These are phyloP conservation scores for Semotilus atromaculatus DNA, from an alignment of 2,797 vertebrate genomes.

Conservation along the genomic window DNA sequence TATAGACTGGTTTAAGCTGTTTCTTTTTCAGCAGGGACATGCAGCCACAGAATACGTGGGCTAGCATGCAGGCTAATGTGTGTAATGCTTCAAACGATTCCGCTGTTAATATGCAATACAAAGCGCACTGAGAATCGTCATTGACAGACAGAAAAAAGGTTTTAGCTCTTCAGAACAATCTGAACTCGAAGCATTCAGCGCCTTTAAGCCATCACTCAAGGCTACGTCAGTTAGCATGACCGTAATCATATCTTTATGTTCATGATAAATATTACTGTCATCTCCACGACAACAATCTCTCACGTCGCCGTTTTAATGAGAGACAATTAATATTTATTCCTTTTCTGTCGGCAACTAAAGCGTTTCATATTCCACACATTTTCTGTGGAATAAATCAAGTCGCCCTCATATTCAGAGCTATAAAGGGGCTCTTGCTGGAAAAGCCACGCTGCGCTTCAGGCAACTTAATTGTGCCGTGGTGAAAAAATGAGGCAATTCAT, in stretches of 20 bases:
- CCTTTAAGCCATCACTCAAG: conserved; percentile 40
- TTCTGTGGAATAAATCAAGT: conserved; percentile 59
- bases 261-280: conserved; percentile 50
- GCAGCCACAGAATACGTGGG: not conserved
- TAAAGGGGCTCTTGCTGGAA: conserved; percentile 54
- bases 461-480: conserved; percentile 58
- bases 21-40: not conserved
- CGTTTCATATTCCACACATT: conserved; percentile 56
- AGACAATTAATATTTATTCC: conserved; percentile 57
- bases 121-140: not conserved
- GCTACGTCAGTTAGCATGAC: conserved; percentile 36
- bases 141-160: conserved; percentile 22
- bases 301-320: conserved; percentile 50
- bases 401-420: conserved; percentile 47
- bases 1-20: not conserved
- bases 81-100: not conserved
- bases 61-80: conserved; percentile 4
- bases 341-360: conserved; percentile 48
- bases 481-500: conserved; percentile 61
- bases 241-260: conserved; percentile 52
- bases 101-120: conserved; percentile 12
- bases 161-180: conserved; percentile 5
- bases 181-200: conserved; percentile 23
- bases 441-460: conserved; percentile 61
- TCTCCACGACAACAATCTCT: conserved; percentile 47